A percentile compares a stretch with the other conserved stretches of the same genome.
These are phyloP conservation scores for Aricia artaxerxes DNA, from an alignment of 2,888 invertebrate genomes.

Conservation along the genomic window DNA sequence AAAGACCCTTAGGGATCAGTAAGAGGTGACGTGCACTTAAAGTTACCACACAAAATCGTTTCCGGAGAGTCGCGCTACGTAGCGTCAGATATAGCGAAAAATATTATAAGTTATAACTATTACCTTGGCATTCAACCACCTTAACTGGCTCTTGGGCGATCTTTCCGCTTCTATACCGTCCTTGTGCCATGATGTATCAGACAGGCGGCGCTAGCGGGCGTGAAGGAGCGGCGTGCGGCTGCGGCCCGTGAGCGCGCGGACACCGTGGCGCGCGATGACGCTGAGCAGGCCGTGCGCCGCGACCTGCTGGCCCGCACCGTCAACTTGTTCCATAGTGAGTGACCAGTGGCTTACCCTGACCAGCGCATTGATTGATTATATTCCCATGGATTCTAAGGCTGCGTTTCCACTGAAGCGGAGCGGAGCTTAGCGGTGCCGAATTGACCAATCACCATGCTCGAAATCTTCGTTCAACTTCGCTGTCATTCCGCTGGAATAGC, in stretches of 20 bases:
- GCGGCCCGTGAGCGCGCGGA: conserved; percentile 58
- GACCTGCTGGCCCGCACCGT: conserved; percentile 64
- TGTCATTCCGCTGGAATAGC: no score
- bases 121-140: background rate
- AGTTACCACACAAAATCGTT: no score
- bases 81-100: no score
- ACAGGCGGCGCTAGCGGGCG: conserved; percentile 66
- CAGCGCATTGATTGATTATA: no score
- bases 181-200: conserved; percentile 48
- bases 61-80: no score
- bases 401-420: no score
- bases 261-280: conserved; percentile 58
- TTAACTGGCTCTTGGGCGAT: background rate
- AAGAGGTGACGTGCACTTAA: no score
- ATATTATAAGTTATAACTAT: background rate
- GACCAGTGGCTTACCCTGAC: background rate
- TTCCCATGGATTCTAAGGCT: no score
- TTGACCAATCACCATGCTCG: no score
- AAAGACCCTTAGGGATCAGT: no score
- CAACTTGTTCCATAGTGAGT: conserved; percentile 60
- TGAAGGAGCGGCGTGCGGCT: conserved; percentile 60
- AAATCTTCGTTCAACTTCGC: no score
- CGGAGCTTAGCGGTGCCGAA: no score
- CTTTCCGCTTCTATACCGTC: background rate
- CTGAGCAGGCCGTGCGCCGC: conserved; percentile 60